A percentile compares a stretch with the other conserved stretches of the same genome.
Conservation (phyloP, 2,797 vertebrate genomes). For the Pangasius macronema region DNA sequence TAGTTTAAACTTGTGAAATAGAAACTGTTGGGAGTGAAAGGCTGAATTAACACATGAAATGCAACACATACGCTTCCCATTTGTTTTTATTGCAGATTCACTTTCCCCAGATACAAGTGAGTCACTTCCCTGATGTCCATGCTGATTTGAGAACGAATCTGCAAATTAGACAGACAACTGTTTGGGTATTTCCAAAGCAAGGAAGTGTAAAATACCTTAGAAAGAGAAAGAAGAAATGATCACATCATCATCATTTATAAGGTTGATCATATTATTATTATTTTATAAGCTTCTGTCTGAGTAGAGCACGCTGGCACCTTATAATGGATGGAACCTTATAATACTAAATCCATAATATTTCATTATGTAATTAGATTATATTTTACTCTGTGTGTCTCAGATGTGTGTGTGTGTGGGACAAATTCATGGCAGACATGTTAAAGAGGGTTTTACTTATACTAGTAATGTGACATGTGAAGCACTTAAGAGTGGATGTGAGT, state of each 20-base stretch:
- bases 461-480: not conserved
- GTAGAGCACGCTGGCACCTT: not conserved
- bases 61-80: not conserved
- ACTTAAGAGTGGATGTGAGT: not conserved
- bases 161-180: not conserved
- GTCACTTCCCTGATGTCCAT: not conserved
- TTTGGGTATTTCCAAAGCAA: slow-evolving; percentile 3
- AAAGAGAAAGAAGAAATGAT: slow-evolving; percentile 10
- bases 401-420: not conserved
- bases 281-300: not conserved
- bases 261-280: too few species aligned
- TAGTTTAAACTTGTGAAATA: not conserved
- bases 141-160: slow-evolving; percentile 17
- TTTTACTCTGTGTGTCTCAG: not conserved
- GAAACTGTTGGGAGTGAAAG: not conserved
- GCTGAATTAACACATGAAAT: not conserved
- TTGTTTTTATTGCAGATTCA: not conserved
- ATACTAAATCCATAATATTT: not conserved
- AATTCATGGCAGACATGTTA: not conserved
- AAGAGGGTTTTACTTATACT: not conserved
- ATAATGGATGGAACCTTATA: not conserved
- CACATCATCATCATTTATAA: not conserved
- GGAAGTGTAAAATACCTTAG: slow-evolving; percentile 3
- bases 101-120: slow-evolving; percentile 38
- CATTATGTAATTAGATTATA: not conserved